Evolutionary conservation across 2,113 vertebrate genomes (phyloP).

Genomic region (Tetrax tetrax): DNA sequence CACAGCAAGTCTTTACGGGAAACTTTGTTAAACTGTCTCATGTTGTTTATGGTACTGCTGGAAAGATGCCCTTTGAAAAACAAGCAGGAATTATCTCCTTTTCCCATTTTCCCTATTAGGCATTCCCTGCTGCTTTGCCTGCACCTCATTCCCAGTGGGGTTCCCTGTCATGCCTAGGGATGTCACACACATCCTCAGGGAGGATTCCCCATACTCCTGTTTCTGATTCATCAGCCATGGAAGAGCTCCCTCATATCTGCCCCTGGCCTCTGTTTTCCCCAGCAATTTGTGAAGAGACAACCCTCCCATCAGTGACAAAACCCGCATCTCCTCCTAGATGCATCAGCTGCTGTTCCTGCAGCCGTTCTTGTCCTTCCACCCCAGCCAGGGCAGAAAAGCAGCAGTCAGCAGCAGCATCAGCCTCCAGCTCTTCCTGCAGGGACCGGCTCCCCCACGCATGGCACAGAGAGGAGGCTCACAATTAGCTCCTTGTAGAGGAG

Average conservation of each 20-base stretch:
- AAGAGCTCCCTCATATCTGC: background rate
- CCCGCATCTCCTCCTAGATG: background rate
- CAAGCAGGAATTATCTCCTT: background rate
- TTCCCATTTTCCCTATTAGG: background rate
- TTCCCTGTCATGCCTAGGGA: background rate
- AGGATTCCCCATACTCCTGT: background rate
- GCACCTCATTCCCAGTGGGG: background rate
- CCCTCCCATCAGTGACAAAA: background rate
- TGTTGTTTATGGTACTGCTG: background rate
- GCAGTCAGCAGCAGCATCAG: background rate
- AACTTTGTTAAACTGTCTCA: background rate
- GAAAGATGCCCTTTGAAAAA: background rate
- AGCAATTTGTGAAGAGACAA: background rate
- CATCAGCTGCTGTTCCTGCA: background rate
- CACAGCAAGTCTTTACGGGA: background rate
- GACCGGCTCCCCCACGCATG: fast-evolving
- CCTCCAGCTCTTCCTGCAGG: background rate
- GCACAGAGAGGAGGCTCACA: background rate
- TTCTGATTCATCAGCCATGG: background rate
- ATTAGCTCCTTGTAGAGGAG: background rate
- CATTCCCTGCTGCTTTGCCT: background rate
- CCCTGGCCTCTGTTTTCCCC: background rate
- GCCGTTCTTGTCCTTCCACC: background rate
- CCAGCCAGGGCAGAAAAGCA: background rate
- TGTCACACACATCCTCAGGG: background rate